Conservation (phyloP, 2,113 vertebrate species). For the Gymnobelideus leadbeateri region DNA sequence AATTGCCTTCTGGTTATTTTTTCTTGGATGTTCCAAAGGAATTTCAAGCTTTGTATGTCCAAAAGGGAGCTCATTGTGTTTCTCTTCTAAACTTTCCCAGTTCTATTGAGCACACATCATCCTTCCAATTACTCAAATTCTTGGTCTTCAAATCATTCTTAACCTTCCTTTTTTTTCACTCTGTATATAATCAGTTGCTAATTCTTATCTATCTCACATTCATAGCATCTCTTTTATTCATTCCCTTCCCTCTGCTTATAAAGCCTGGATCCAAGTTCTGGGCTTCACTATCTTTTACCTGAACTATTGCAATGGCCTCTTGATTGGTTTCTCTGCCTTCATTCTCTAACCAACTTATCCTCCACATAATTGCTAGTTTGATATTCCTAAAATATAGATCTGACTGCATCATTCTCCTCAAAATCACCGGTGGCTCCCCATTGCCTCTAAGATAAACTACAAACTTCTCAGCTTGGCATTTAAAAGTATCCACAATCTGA, state of each 20-base stretch:
- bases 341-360: not conserved
- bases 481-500: not conserved
- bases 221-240: not conserved
- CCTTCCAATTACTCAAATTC: not conserved
- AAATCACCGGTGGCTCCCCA: not conserved
- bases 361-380: not conserved
- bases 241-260: not conserved
- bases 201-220: not conserved
- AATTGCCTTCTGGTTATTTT: not conserved
- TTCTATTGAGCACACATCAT: not conserved
- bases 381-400: not conserved
- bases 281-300: not conserved
- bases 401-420: not conserved
- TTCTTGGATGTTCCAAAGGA: not conserved
- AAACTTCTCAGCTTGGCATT: not conserved
- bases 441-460: not conserved
- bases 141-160: not conserved
- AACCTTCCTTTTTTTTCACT: not conserved
- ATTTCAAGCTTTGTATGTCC: not conserved
- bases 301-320: not conserved
- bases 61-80: not conserved
- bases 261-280: not conserved
- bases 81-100: not conserved
- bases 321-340: not conserved
- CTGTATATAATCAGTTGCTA: not conserved